A percentile compares a stretch with the other conserved stretches of the same genome.
phyloP scores from a whole-genome alignment of 2,113 vertebrate genomes.

The Hipposideros armiger region DNA sequence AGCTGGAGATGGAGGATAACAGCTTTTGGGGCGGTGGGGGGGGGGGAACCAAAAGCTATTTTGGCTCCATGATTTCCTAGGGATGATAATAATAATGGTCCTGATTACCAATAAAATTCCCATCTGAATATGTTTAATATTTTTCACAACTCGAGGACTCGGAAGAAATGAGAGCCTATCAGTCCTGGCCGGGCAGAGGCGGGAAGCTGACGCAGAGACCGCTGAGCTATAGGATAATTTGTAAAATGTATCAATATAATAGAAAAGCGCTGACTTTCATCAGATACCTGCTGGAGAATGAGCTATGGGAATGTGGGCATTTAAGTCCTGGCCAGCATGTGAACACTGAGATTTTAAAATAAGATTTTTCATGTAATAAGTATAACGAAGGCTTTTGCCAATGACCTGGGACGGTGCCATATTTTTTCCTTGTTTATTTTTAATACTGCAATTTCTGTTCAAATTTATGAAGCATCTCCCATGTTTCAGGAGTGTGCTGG shows the following conservation, averaged over 20 bases:
- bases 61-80: constrained; percentile 24
- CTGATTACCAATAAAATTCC: not conserved
- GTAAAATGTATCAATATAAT: not conserved
- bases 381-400: not conserved
- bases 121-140: not conserved
- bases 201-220: not conserved
- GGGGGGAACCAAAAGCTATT: not conserved
- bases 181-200: not conserved
- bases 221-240: not conserved
- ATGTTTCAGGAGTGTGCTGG: not conserved
- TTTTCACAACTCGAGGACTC: not conserved
- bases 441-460: not conserved
- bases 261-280: not conserved
- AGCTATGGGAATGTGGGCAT: not conserved
- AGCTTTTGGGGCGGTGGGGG: not conserved
- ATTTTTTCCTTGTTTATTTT: not conserved
- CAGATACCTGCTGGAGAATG: not conserved
- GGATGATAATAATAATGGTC: not conserved
- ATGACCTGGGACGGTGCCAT: not conserved
- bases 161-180: not conserved
- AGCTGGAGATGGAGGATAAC: constrained; percentile 58
- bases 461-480: not conserved
- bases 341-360: constrained; percentile 3
- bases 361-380: not conserved
- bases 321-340: not conserved